Evolutionary conservation across 2,113 vertebrate species (phyloP).

Genomic region (Xiphias gladius): DNA sequence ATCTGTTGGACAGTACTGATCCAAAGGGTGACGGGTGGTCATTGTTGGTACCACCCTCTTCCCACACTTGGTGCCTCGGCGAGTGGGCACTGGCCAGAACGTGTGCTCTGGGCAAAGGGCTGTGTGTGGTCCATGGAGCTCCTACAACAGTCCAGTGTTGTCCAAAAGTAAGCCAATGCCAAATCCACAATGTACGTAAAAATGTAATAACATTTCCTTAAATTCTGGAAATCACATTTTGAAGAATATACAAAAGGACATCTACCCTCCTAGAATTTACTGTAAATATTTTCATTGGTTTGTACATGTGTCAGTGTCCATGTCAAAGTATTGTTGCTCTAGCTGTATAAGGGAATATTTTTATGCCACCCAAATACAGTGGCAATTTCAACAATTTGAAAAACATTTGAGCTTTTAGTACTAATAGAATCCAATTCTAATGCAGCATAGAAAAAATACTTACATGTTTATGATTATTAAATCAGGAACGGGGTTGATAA

Average conservation of each 20-base stretch:
- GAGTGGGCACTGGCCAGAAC: slow-evolving; percentile 57
- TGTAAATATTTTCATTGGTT: slow-evolving; percentile 41
- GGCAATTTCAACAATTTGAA: not conserved
- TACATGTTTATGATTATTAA: slow-evolving; percentile 35
- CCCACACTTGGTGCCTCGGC: slow-evolving; percentile 54
- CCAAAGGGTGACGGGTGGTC: slow-evolving; percentile 54
- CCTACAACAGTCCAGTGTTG: slow-evolving; percentile 56
- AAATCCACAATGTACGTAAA: slow-evolving; percentile 73
- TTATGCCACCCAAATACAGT: slow-evolving; percentile 11
- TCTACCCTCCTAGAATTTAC: slow-evolving; percentile 43
- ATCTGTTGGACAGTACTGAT: slow-evolving; percentile 26
- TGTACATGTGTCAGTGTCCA: slow-evolving; percentile 18
- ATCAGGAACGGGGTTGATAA: slow-evolving; percentile 42
- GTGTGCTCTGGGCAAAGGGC: slow-evolving; percentile 54
- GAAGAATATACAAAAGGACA: slow-evolving; percentile 57
- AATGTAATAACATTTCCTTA: slow-evolving; percentile 71
- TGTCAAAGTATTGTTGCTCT: slow-evolving; percentile 27
- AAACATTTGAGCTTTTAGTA: not conserved
- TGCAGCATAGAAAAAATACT: slow-evolving; percentile 18
- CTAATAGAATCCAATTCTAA: not conserved
- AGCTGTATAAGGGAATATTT: not conserved
- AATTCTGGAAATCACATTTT: slow-evolving; percentile 67
- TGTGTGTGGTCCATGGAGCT: slow-evolving; percentile 78
- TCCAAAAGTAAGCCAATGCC: slow-evolving; percentile 56
- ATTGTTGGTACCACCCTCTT: slow-evolving; percentile 41